Conservation (phyloP, 2,888 invertebrate species). For the Temnothorax unifasciatus region DNA sequence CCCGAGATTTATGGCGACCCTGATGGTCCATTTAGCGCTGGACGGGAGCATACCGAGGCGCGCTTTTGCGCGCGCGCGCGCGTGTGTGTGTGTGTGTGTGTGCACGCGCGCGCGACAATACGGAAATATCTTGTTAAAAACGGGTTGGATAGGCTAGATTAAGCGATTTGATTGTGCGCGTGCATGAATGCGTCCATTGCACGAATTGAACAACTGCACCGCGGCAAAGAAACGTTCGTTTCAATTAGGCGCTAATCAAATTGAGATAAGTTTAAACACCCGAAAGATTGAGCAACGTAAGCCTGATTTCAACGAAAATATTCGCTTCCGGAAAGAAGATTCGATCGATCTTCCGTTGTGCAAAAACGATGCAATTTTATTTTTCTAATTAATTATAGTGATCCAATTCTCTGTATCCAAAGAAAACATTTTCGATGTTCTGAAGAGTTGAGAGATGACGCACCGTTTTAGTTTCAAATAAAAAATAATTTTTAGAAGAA, state of each 20-base stretch:
- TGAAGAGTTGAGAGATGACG: background rate
- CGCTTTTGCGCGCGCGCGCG: conserved; percentile 61
- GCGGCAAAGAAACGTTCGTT: background rate
- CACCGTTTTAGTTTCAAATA: background rate
- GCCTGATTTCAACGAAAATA: background rate
- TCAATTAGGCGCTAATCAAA: conserved; percentile 3
- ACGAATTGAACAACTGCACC: conserved; percentile 66
- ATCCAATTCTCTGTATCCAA: background rate
- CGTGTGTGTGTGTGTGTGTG: conserved; percentile 42
- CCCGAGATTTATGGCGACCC: conserved; percentile 82
- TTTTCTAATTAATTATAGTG: background rate
- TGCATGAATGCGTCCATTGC: conserved; percentile 65
- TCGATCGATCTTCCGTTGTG: background rate
- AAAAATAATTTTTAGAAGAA: background rate
- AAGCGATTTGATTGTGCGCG: conserved; percentile 64
- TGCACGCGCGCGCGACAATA: conserved; percentile 73
- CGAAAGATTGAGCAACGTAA: no score
- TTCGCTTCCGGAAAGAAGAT: background rate
- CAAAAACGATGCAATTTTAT: background rate
- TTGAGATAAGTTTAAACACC: background rate
- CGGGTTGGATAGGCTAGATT: conserved; percentile 69
- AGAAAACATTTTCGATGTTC: background rate
- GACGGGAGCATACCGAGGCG: conserved; percentile 75
- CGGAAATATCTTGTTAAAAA: conserved; percentile 82
- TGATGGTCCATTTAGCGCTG: conserved; percentile 84